These are phyloP conservation scores for Atta cephalotes DNA, from an alignment of 1,140 invertebrate species.

Conservation along the genomic window DNA sequence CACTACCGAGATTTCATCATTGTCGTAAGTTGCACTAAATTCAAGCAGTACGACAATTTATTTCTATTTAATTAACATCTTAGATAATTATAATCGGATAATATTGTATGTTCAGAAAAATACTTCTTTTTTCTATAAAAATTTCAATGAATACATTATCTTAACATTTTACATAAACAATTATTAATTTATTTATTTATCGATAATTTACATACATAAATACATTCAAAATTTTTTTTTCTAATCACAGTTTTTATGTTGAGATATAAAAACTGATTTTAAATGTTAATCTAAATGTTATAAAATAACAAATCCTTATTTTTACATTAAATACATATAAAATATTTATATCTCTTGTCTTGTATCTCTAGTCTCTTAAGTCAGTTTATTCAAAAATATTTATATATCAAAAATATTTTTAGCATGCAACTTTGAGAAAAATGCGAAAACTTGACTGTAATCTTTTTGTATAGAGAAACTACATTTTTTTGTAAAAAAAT, in stretches of 20 bases:
- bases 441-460: not conserved
- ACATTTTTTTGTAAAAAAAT: not conserved
- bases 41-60: not conserved
- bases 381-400: constrained; percentile 4
- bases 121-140: not conserved
- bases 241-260: not conserved
- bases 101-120: not conserved
- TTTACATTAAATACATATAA: not conserved
- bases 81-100: not conserved
- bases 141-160: not conserved
- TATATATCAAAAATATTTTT: not conserved
- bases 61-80: not conserved
- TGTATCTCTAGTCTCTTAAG: not conserved
- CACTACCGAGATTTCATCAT: constrained; percentile 26
- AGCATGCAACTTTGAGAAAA: not conserved
- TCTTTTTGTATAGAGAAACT: not conserved
- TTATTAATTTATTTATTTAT: not conserved
- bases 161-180: not conserved
- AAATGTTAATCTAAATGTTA: too few species aligned
- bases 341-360: not conserved
- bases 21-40: constrained; percentile 25
- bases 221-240: not conserved
- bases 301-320: too few species aligned
- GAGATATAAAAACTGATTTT: not conserved
- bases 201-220: not conserved